A percentile compares a stretch with the other conserved stretches of the same genome.
These are phyloP conservation scores for Aradophagus sp. DNA, from an alignment of 1,140 invertebrate genomes.

Conservation along the genomic window DNA sequence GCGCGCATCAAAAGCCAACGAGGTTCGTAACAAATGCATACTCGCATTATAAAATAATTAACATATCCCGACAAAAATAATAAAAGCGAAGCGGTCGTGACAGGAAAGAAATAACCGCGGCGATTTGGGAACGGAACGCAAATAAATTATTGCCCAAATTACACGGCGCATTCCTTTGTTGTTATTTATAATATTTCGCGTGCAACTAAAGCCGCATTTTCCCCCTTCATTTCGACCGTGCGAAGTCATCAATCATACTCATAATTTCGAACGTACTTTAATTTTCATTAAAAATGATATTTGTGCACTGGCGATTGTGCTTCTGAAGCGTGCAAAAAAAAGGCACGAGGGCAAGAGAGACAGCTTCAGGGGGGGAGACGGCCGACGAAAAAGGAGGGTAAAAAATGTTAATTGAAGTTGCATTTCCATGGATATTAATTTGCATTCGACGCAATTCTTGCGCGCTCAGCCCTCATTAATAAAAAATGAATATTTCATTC, in stretches of 20 bases:
- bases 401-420: constrained; percentile 54
- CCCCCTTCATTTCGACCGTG: constrained; percentile 8
- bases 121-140: constrained; percentile 22
- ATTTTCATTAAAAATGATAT: constrained; percentile 52
- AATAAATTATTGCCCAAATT: constrained; percentile 45
- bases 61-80: constrained; percentile 37
- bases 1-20: constrained; percentile 29
- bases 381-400: constrained; percentile 13
- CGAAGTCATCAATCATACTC: constrained; percentile 42
- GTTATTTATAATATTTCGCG: constrained; percentile 35
- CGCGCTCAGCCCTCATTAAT: constrained; percentile 44
- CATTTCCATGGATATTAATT: constrained; percentile 54
- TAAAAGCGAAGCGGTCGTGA: constrained; percentile 21
- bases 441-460: constrained; percentile 45
- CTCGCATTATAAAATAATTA: constrained; percentile 48
- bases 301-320: constrained; percentile 41
- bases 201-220: constrained; percentile 18
- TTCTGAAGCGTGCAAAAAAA: constrained; percentile 21
- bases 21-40: constrained; percentile 16
- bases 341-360: constrained; percentile 16
- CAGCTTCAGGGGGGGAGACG: too few relatives aligned
- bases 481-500: constrained; percentile 57
- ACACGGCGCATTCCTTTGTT: constrained; percentile 18
- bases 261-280: constrained; percentile 46
- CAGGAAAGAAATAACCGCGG: constrained; percentile 29